A percentile compares a stretch with the other conserved stretches of the same genome.
Evolutionary conservation across 2,113 vertebrate genomes (phyloP).

Genomic region (Seriola quinqueradiata): DNA sequence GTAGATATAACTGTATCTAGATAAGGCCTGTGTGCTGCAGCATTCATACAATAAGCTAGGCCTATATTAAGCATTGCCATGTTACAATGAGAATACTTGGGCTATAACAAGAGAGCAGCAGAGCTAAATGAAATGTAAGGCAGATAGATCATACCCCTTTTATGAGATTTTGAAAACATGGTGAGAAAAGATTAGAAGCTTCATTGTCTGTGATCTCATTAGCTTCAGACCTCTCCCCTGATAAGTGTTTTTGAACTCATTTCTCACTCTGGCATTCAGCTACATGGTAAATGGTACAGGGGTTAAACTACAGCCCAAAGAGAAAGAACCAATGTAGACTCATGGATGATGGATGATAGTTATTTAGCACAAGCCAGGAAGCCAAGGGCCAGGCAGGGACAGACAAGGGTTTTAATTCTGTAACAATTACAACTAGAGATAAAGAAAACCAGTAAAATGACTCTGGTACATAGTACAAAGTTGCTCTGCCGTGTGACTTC

Average conservation of each 20-base stretch:
- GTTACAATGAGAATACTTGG: too few species aligned
- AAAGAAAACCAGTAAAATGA: too few species aligned
- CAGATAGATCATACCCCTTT: slow-evolving; percentile 1
- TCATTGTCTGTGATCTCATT: not conserved
- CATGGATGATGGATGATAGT: too few species aligned
- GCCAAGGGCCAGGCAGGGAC: too few species aligned
- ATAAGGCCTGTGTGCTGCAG: not conserved
- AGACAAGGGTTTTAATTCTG: too few species aligned
- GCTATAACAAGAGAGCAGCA: not conserved
- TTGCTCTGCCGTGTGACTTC: too few species aligned
- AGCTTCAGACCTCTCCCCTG: not conserved
- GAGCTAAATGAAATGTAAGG: not conserved
- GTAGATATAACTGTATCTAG: not conserved
- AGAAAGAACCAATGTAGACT: too few species aligned
- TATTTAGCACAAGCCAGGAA: too few species aligned
- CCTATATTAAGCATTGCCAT: slow-evolving; percentile 7
- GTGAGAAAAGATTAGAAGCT: not conserved
- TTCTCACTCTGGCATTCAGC: not conserved
- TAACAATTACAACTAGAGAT: too few species aligned
- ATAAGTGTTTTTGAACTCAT: not conserved
- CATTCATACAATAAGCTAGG: not conserved
- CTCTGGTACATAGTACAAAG: too few species aligned
- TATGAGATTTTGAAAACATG: not conserved
- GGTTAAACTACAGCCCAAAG: not conserved
- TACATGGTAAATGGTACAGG: not conserved